Evolutionary conservation across 2,113 vertebrate genomes (phyloP).

Genomic region (Alethe diademata): DNA sequence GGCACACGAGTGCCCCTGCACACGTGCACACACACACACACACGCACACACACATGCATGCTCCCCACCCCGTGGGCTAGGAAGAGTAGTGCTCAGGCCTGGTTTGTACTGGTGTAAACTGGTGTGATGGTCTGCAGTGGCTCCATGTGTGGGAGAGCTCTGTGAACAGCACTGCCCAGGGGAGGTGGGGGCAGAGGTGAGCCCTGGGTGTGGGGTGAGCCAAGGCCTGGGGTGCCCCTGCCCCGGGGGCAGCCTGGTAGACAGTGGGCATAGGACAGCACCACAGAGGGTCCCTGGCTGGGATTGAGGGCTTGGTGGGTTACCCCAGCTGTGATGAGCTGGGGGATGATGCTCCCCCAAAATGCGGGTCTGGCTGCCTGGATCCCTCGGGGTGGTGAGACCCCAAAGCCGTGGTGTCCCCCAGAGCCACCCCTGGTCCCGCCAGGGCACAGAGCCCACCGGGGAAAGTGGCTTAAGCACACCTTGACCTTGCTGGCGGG

Average conservation of each 20-base stretch:
- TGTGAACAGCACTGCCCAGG: not conserved
- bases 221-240: not conserved
- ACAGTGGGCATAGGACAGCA: rapidly evolving
- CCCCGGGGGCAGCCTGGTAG: not conserved
- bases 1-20: rapidly evolving
- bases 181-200: not conserved
- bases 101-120: not conserved
- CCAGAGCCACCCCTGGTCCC: rapidly evolving
- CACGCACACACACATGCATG: no score
- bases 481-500: conserved; percentile 72
- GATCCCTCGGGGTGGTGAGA: rapidly evolving
- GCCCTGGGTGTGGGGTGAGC: not conserved
- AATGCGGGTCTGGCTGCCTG: rapidly evolving
- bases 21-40: rapidly evolving
- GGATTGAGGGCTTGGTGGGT: rapidly evolving
- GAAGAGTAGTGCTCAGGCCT: not conserved
- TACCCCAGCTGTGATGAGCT: not conserved
- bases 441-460: rapidly evolving
- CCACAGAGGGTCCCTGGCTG: rapidly evolving
- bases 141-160: not conserved
- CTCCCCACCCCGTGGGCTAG: not conserved
- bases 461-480: conserved; percentile 32
- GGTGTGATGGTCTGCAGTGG: not conserved
- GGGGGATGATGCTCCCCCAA: not conserved
- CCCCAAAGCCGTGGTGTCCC: rapidly evolving